phyloP scores from a whole-genome alignment of 2,888 invertebrate species.

The Netelia inedita region DNA sequence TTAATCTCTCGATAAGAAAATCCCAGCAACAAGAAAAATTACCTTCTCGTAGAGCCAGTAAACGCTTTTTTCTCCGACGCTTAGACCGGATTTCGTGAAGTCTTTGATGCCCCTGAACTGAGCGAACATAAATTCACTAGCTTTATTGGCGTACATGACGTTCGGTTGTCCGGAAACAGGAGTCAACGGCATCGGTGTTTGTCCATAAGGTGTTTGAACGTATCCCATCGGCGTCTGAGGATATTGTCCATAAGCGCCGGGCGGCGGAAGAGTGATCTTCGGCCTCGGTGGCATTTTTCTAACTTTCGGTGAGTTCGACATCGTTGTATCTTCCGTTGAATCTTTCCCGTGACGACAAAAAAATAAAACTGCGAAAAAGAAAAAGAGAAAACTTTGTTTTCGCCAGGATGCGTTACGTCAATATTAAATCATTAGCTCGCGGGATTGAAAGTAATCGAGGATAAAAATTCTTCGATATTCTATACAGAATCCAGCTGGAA shows the following conservation, averaged over 20 bases:
- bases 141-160: slow-evolving; percentile 88
- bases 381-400: background rate
- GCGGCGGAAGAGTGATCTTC: slow-evolving; percentile 81
- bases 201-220: slow-evolving; percentile 79
- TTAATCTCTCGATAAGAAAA: background rate
- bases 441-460: too few species aligned
- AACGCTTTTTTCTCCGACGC: slow-evolving; percentile 93
- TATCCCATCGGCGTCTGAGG: slow-evolving; percentile 80
- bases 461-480: too few species aligned
- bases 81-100: slow-evolving; percentile 93
- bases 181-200: slow-evolving; percentile 83
- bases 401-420: slow-evolving; percentile 1
- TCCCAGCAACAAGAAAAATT: slow-evolving; percentile 6
- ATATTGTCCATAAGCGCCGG: slow-evolving; percentile 80
- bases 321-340: slow-evolving; percentile 56
- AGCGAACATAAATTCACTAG: slow-evolving; percentile 92
- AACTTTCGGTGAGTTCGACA: slow-evolving; percentile 77
- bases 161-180: slow-evolving; percentile 82
- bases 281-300: slow-evolving; percentile 78
- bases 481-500: background rate
- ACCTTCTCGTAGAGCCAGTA: slow-evolving; percentile 93
- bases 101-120: slow-evolving; percentile 93
- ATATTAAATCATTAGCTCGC: background rate
- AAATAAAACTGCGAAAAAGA: background rate
- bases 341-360: background rate